A percentile compares a stretch with the other conserved stretches of the same genome.
These are phyloP conservation scores for Eremophila alpestris DNA, from an alignment of 2,797 vertebrate species.

Conservation along the genomic window DNA sequence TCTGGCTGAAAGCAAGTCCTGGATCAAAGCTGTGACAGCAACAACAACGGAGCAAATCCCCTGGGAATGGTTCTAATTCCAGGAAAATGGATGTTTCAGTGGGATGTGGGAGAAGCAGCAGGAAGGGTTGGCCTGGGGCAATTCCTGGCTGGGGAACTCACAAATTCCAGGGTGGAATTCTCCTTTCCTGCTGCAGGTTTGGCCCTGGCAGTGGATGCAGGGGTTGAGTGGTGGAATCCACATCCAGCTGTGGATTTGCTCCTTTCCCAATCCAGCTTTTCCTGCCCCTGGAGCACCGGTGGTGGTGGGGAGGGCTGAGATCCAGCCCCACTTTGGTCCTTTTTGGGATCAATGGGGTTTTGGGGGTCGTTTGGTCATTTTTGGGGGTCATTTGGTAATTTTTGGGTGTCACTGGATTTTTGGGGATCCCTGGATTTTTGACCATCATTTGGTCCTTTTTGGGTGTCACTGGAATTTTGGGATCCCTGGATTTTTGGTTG, in stretches of 20 bases:
- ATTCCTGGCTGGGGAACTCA: neutral
- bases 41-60: neutral
- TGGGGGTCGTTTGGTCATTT: neutral
- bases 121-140: neutral
- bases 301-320: neutral
- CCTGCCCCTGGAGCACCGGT: neutral
- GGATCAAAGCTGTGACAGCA: neutral
- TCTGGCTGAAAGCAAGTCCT: no score
- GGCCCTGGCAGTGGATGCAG: neutral
- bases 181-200: neutral
- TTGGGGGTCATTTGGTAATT: neutral
- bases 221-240: neutral
- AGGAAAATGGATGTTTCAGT: neutral
- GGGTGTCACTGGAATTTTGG: neutral
- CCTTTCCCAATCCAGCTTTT: neutral
- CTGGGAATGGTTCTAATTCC: neutral
- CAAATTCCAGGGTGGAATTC: neutral
- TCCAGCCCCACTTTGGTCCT: neutral
- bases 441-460: neutral
- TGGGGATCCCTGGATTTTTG: no score
- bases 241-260: neutral
- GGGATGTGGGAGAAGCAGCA: neutral
- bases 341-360: neutral
- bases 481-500: neutral
- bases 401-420: neutral